Base-by-base conservation (phyloP, 2,888 invertebrate genomes). In the Chrysodeixis includens region DNA sequence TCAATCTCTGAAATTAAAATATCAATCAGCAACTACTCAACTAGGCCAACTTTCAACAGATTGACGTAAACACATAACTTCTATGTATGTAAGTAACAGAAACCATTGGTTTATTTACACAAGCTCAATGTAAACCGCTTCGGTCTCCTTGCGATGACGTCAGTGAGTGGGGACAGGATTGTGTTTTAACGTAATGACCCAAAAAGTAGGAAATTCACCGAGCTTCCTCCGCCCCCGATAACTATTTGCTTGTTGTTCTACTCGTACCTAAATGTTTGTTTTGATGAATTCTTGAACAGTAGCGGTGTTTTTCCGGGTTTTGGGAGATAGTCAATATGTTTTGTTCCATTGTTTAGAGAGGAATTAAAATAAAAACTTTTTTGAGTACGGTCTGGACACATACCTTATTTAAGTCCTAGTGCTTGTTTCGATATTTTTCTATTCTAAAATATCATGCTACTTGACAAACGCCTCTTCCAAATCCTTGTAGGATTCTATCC, bases 101-200 rank as follows among this genome's bases (percentile, higher is more conserved):
- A 30, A 49, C 51, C 30, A 52, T 64, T 62, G 16, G 49, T 49
- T 22, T 74, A 74, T 69, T 69, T 70, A 71, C 53, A 61, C 68
- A 70, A 73, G 69, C 73, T 71, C 76, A 69, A 71, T 71, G 61
- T 67, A 68, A 78, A 76, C 76, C 56, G 54, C 69, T 75, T 63
- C 65, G 62, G 51, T 78, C 49, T 71, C 69, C 69, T 71, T 81
- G 55, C 44, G 51, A 57, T 80, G 82, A 80, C 78, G 78, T 76
- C 77, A 78, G 44, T 32, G 53, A 30, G 32, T 30, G 55, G 55
- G 40, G 22, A 57, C 69, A 67, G 66, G 62, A 68, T 58, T 62
- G 65, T 52, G 69, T 72, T 79, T 73, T 71, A 75, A 65, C 69
- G 75, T 71, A 81, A 79, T 79, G 71, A 58, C 68, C 69, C 73